A percentile compares a stretch with the other conserved stretches of the same genome.
These are phyloP conservation scores for Eurypyga helias DNA, from an alignment of 2,113 vertebrate genomes.

Conservation along the genomic window DNA sequence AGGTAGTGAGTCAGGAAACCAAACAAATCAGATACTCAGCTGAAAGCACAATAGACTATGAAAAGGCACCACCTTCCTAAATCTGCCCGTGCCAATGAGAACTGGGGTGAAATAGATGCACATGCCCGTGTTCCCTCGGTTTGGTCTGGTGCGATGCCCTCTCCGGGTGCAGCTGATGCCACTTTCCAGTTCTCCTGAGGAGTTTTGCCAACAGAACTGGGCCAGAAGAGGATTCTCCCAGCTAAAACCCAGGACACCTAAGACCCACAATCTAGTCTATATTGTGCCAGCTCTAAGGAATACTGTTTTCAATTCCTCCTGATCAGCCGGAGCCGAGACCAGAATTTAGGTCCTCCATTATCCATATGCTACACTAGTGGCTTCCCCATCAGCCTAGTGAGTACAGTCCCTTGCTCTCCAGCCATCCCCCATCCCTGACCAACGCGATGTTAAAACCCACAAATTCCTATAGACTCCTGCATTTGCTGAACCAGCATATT, in stretches of 20 bases:
- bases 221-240: neutral
- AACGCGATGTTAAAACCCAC: neutral
- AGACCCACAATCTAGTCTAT: neutral
- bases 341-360: neutral
- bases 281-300: neutral
- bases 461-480: neutral
- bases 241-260: neutral
- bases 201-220: neutral
- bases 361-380: neutral
- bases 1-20: slow-evolving; percentile 29
- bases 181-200: neutral
- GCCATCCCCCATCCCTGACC: neutral
- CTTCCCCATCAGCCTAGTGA: neutral
- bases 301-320: neutral
- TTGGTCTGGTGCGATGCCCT: neutral
- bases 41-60: neutral
- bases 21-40: neutral
- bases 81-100: neutral
- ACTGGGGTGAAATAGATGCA: neutral
- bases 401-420: neutral
- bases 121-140: neutral
- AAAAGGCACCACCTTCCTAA: slow-evolving; percentile 11
- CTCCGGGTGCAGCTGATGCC: neutral
- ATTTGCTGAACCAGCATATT: neutral
- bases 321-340: neutral